phyloP scores from a whole-genome alignment of 2,888 invertebrate genomes.

The Junonia oenone region DNA sequence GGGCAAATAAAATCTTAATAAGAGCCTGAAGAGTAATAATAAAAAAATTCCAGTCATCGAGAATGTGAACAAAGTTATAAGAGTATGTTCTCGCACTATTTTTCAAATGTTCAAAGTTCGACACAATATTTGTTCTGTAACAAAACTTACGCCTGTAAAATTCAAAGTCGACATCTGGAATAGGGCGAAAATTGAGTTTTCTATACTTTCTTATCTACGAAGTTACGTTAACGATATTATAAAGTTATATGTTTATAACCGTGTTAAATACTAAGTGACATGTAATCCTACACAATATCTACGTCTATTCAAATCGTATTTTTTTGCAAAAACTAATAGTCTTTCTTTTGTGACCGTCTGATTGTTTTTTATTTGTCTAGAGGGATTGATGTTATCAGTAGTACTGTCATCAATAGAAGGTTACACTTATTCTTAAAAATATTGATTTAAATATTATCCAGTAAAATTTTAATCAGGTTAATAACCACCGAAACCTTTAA shows the following conservation, averaged over 20 bases:
- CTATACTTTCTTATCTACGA: neutral
- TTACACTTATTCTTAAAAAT: too few species aligned
- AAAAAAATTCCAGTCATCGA: too few species aligned
- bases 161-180: neutral
- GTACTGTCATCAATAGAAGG: too few species aligned
- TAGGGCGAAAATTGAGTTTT: neutral
- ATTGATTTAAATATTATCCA: too few species aligned
- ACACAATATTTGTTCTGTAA: neutral
- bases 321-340: too few species aligned
- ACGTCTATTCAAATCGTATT: neutral
- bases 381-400: too few species aligned
- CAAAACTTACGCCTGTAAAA: neutral
- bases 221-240: neutral
- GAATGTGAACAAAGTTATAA: neutral
- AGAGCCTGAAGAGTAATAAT: too few species aligned
- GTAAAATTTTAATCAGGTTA: too few species aligned
- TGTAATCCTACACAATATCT: neutral
- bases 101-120: neutral
- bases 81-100: neutral
- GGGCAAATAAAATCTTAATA: too few species aligned
- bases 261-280: neutral
- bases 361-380: too few species aligned
- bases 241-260: neutral
- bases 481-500: too few species aligned
- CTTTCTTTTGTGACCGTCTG: too few species aligned